Percentiles rank a stretch among this genome's conserved stretches.
Conservation (phyloP, 1,140 invertebrate genomes). For the Pollicipes pollicipes region DNA sequence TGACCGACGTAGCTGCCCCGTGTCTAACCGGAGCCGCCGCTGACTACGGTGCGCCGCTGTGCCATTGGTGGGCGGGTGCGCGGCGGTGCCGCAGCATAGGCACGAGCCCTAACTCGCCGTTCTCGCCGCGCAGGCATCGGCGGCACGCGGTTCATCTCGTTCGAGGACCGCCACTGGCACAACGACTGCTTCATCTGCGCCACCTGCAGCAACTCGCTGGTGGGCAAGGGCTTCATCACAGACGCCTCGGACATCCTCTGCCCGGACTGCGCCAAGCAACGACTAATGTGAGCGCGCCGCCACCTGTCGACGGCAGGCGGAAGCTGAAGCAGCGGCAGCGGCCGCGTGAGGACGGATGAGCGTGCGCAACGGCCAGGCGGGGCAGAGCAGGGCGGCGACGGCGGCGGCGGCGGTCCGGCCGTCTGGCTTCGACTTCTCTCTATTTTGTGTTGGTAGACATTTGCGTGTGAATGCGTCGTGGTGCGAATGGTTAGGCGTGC, state of each 20-base stretch:
- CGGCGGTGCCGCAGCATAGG: no score
- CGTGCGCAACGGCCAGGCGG: background rate
- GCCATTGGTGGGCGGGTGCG: no score
- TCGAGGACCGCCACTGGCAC: constrained; percentile 99
- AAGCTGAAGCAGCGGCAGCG: background rate
- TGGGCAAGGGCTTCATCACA: constrained; percentile 96
- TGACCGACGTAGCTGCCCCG: no score
- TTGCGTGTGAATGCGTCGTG: background rate
- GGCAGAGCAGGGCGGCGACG: background rate
- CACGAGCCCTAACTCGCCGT: no score
- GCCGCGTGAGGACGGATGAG: background rate
- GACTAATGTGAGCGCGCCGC: constrained; percentile 42
- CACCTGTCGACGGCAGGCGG: background rate
- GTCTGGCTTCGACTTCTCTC: background rate
- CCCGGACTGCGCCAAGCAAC: constrained; percentile 94
- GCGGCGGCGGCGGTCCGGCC: no score
- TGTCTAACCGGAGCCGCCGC: no score
- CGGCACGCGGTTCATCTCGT: constrained; percentile 97
- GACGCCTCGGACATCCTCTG: constrained; percentile 93
- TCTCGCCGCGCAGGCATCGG: constrained; percentile 89
- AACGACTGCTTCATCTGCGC: constrained; percentile 98
- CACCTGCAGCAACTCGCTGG: constrained; percentile 80
- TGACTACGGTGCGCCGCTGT: no score
- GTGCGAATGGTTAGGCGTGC: background rate
- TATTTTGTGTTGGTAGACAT: constrained; percentile 2